Evolutionary conservation across 1,140 invertebrate species (phyloP), one percentile per base, ranked within the genome.

Genomic region (Batillaria attramentaria): DNA sequence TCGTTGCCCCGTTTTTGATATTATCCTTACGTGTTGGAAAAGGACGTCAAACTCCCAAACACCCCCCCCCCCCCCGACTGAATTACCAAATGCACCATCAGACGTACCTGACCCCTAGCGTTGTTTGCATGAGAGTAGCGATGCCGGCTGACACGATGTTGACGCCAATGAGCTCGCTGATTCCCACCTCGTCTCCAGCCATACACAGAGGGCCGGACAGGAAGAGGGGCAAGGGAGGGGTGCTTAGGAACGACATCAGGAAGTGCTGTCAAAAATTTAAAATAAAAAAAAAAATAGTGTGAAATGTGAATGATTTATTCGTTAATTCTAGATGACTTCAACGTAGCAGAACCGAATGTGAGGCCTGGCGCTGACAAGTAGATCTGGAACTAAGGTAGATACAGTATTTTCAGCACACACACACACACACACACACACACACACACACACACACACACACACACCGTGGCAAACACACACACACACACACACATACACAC

Each of bases 101-200:
- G 31, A 69, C 54, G 85, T 87, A 94, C 94, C 94, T 95, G 72
- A 95, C 94, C 10, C 96, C 96, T 89, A 97, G 93, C 0, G 95
- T 95, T 6, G 93, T 92, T 89, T 97, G 96, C 1, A 97, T 79
- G 80, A 95, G 93, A 0, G 96, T 97, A 2, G 96, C 94, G 0
- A 97, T 90, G 20, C 96, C 96, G 37, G 95, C 95, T 5, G 96
- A 94, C 84, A 97, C 95, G 68, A 97, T 95, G 93, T 96, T 95
- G 0, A 95, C 96, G 0, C 95, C 95, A 75, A 96, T 95, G 31
- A 97, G 94, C 83, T 96, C 93, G 41, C 72, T 79, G 0, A 77
- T 77, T 18, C 74, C 81, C 16, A 83, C 54, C 4, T 76, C 74
- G 35, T 84, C 83, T 94, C 95, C 94, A 1, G 92, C 92, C 94